A percentile compares a stretch with the other conserved stretches of the same genome.
phyloP scores from a whole-genome alignment of 2,888 invertebrate species.

The Creontiades dilutus region DNA sequence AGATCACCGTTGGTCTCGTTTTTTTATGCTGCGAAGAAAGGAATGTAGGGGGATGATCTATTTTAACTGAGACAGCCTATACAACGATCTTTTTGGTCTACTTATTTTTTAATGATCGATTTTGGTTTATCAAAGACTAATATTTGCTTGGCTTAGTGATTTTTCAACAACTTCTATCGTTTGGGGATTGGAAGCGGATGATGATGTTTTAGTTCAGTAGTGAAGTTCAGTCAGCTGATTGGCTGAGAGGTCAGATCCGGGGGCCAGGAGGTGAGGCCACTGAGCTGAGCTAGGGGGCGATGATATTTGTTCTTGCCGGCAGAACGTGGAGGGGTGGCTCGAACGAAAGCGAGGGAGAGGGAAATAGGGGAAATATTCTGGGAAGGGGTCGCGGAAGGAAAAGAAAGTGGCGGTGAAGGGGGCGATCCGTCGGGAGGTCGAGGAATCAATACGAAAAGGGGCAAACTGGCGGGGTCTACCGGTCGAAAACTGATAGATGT shows the following conservation, averaged over 20 bases:
- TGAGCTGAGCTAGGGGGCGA: constrained; percentile 42
- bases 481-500: constrained; percentile 30
- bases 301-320: constrained; percentile 50
- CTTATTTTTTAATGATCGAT: too few species aligned
- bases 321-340: neutral
- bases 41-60: too few species aligned
- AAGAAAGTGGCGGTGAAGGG: too few species aligned
- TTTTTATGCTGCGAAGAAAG: too few species aligned
- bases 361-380: constrained; percentile 46
- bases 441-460: constrained; percentile 66
- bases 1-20: too few species aligned
- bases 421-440: constrained; percentile 34
- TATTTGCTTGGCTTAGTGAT: too few species aligned
- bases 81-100: too few species aligned
- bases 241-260: constrained; percentile 65
- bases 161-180: too few species aligned
- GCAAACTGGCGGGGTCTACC: constrained; percentile 39
- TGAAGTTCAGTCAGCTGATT: constrained; percentile 42
- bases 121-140: too few species aligned
- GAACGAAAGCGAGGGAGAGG: neutral
- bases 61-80: too few species aligned
- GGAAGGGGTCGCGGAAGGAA: neutral
- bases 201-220: neutral
- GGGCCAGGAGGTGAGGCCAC: constrained; percentile 64
- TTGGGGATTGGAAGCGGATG: too few species aligned